Evolutionary conservation across 2,113 vertebrate genomes (phyloP).

Genomic region (Aptenodytes forsteri): DNA sequence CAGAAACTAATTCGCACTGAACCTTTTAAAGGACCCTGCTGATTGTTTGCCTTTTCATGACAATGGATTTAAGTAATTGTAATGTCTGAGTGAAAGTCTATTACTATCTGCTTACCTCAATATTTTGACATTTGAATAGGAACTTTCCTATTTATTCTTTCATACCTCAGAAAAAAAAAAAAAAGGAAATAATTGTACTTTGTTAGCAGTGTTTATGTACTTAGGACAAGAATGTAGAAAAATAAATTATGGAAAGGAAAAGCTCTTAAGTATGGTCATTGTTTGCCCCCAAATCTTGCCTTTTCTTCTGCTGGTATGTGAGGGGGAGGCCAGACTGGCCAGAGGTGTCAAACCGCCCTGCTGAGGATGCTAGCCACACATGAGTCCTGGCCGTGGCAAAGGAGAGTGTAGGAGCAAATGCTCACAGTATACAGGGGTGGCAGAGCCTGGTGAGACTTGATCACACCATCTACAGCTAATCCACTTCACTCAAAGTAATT

Average conservation of each 20-base stretch:
- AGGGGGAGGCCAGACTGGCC: neutral
- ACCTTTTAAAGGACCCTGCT: neutral
- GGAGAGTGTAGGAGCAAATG: neutral
- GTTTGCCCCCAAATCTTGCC: neutral
- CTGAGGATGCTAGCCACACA: neutral
- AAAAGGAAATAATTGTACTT: neutral
- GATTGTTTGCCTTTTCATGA: neutral
- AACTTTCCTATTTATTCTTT: neutral
- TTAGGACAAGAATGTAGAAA: neutral
- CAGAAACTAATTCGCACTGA: neutral
- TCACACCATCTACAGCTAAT: neutral
- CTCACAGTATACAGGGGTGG: rapidly evolving
- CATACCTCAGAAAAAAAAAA: neutral
- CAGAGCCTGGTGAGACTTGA: neutral
- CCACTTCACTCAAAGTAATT: neutral
- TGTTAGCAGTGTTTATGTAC: neutral
- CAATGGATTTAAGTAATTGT: neutral
- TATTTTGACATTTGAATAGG: neutral
- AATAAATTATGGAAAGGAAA: neutral
- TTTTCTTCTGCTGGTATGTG: neutral
- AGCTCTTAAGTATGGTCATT: neutral
- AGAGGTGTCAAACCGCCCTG: neutral
- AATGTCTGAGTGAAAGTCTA: neutral
- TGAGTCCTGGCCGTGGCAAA: neutral
- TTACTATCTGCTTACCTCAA: neutral